A percentile compares a stretch with the other conserved stretches of the same genome.
Conservation (phyloP, 1,140 invertebrate species). For the Caenorhabditis remanei region DNA sequence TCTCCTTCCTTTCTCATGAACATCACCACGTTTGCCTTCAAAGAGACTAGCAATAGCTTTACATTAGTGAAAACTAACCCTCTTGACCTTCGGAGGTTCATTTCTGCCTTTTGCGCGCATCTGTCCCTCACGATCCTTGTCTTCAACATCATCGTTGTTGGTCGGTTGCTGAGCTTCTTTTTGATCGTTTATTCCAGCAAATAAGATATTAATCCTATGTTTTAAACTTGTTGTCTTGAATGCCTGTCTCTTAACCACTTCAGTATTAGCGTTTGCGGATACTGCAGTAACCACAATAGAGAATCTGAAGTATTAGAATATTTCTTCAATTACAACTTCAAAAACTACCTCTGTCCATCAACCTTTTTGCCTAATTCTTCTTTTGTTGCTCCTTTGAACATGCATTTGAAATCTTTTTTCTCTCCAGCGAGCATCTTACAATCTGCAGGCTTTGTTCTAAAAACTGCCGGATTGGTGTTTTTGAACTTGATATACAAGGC, state of each 20-base stretch:
- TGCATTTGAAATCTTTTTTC: neutral
- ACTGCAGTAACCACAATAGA: neutral
- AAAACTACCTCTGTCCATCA: neutral
- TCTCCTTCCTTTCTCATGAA: neutral
- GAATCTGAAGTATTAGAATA: neutral
- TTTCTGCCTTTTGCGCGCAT: constrained; percentile 1
- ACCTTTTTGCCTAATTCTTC: neutral
- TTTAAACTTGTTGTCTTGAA: neutral
- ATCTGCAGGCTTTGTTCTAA: neutral
- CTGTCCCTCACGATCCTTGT: constrained; percentile 37
- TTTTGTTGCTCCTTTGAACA: neutral
- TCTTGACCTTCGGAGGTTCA: neutral
- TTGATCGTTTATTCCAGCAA: constrained; percentile 1
- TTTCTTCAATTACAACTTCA: too few species aligned
- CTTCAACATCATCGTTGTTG: constrained; percentile 2
- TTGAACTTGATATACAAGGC: neutral
- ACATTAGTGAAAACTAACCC: neutral
- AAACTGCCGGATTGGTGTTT: neutral
- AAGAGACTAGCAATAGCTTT: neutral
- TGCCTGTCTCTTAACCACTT: neutral
- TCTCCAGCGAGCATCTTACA: neutral
- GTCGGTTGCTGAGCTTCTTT: constrained; percentile 13
- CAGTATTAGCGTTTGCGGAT: neutral
- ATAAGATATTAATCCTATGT: neutral
- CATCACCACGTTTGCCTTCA: neutral